Evolutionary conservation across 1,140 invertebrate genomes (phyloP), one percentile per base, ranked within the genome.

Genomic region (Teleogryllus occipitalis): DNA sequence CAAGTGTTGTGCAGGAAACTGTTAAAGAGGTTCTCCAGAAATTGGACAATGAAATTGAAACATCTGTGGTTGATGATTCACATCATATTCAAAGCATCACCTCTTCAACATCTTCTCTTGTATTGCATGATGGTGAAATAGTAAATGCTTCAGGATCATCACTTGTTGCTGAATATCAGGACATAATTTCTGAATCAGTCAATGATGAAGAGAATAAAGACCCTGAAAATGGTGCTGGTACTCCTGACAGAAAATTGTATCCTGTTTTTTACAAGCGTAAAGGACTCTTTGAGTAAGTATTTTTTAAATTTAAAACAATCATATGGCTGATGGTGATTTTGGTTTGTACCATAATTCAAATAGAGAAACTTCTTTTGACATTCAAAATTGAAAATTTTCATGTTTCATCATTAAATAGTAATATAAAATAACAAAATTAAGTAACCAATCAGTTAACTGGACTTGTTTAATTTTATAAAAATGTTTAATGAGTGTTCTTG

Each of bases 61-160:
- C 54, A 14, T 14, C 10, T 14, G 18, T 14, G 18, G 54, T 7
- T 65, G 54, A 65, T 65, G 18, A 65, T 18, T 65, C 54, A 3
- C 76, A 77, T 48, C 14, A 77, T 21, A 77, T 77, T 22, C 48
- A 15, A 18, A 10, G 46, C 15, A 77, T 77, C 12, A 77, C 76
- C 21, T 6, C 76, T 8, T 77, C 76, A 77, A 54, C 76, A 10
- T 77, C 47, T 3, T 77, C 76, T n/a, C 47, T 77, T 47, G 76
- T 47, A n/a, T 48, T 77, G 48, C 8, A 77, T 77, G 76, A 77
- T 77, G 47, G 8, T 21, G 46, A 65, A 65, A 18, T 14, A 10
- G 18, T 65, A 65, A 10, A 65, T 18, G 10, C 54, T 3, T 39
- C 27, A 39, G 27, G 27, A 39, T 2, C 1, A 39, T 1, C 27